Conservation (phyloP, 2,113 vertebrate genomes). For the Eira barbara region DNA sequence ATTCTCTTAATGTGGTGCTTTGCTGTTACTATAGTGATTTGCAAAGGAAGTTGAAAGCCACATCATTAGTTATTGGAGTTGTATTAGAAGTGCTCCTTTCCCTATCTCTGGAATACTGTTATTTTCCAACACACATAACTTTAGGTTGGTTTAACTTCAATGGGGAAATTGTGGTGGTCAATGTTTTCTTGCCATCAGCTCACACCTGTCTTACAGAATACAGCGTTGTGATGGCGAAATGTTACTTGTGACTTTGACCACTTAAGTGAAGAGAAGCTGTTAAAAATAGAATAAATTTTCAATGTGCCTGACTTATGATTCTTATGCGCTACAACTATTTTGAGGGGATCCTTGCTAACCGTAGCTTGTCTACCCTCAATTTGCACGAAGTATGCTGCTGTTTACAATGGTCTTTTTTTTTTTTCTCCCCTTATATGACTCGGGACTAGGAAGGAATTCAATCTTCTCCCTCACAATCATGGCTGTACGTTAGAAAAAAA, state of each 20-base stretch:
- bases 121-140: conserved; percentile 68
- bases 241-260: conserved; percentile 47
- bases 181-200: conserved; percentile 54
- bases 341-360: conserved; percentile 43
- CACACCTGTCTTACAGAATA: conserved; percentile 68
- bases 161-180: conserved; percentile 30
- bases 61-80: conserved; percentile 68
- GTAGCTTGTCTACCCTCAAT: conserved; percentile 56
- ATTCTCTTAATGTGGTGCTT: conserved; percentile 75
- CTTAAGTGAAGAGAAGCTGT: conserved; percentile 52
- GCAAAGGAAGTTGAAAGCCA: conserved; percentile 64
- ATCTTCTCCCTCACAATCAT: conserved; percentile 15
- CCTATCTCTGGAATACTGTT: conserved; percentile 64
- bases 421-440: not conserved
- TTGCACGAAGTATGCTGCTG: conserved; percentile 29
- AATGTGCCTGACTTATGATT: conserved; percentile 68
- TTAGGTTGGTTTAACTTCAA: conserved; percentile 69
- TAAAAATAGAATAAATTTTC: conserved; percentile 63
- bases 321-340: conserved; percentile 56
- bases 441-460: not conserved
- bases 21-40: conserved; percentile 78
- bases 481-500: not conserved
- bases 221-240: not conserved
- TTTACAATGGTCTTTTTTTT: not conserved
- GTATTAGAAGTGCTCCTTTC: conserved; percentile 56